A percentile compares a stretch with the other conserved stretches of the same genome.
Evolutionary conservation across 64 coral and sea anemone species (phyloP).

Genomic region (Montipora efflorescens): DNA sequence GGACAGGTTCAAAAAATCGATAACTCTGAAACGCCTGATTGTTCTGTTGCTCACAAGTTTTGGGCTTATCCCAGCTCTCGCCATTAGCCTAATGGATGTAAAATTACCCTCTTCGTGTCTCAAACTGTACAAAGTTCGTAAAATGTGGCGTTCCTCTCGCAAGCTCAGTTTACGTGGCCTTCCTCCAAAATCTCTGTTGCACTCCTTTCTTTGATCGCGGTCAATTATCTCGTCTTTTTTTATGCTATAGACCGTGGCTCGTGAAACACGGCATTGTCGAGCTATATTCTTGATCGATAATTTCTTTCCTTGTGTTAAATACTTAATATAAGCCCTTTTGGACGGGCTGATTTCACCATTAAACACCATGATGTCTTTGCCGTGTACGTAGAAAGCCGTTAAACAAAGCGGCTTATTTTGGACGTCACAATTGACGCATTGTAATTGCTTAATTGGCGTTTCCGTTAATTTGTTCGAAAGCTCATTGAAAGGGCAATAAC

Average conservation of each 20-base stretch:
- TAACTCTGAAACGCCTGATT: no score
- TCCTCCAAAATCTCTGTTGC: conserved; percentile 31
- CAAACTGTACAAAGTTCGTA: conserved; percentile 26
- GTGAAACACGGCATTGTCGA: conserved; percentile 29
- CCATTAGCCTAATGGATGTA: conserved; percentile 8
- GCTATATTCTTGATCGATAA: conserved; percentile 30
- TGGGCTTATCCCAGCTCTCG: not conserved
- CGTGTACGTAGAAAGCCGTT: not conserved
- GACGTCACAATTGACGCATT: not conserved
- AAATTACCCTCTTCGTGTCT: conserved; percentile 14
- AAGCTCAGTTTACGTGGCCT: conserved; percentile 37
- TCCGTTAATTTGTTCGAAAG: not conserved
- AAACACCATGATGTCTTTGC: conserved; percentile 6
- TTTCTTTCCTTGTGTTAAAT: conserved; percentile 38
- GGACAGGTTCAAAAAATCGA: no score
- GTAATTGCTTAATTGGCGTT: conserved; percentile 16
- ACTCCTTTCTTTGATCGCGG: conserved; percentile 8
- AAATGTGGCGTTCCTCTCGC: conserved; percentile 19
- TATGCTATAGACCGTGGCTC: conserved; percentile 14
- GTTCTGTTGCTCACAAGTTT: no score
- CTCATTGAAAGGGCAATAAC: conserved; percentile 16
- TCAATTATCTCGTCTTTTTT: conserved; percentile 26
- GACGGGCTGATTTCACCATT: conserved; percentile 36
- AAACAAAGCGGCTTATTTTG: not conserved
- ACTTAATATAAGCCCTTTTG: conserved; percentile 38